Evolutionary conservation across 2,797 vertebrate species (phyloP).

Genomic region (Zalophus californianus): DNA sequence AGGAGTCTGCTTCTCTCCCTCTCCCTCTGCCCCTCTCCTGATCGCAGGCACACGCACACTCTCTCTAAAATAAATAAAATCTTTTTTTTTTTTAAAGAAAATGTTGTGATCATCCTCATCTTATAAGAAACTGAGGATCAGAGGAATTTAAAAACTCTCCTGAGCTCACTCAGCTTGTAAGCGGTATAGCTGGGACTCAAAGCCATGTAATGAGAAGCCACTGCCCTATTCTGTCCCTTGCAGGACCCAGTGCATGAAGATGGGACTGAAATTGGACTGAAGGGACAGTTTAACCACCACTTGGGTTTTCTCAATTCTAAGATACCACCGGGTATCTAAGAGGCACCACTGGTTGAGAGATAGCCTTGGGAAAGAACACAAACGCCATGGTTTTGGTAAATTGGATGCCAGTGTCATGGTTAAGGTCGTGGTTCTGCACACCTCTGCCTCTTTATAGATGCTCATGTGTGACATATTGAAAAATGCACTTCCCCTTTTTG

Average conservation of each 20-base stretch:
- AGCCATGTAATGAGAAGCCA: not conserved
- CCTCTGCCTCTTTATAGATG: not conserved
- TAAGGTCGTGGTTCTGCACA: not conserved
- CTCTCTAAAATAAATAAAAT: not conserved
- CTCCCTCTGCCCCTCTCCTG: not conserved
- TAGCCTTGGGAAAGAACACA: not conserved
- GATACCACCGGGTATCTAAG: not conserved
- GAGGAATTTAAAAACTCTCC: conserved; percentile 11
- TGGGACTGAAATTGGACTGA: not conserved
- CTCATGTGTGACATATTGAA: not conserved
- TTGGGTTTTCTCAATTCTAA: not conserved
- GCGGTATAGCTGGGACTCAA: not conserved
- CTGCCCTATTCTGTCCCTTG: not conserved
- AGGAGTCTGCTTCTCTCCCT: not conserved
- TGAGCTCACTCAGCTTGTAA: not conserved
- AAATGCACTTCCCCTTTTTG: not conserved
- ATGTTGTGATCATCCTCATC: not conserved
- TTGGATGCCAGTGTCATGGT: not conserved
- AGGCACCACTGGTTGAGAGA: not conserved
- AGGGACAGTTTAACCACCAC: not conserved
- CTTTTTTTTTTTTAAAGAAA: not conserved
- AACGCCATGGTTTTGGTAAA: not conserved
- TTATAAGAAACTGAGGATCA: not conserved
- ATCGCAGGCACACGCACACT: not conserved
- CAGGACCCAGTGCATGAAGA: not conserved